Base-by-base conservation (phyloP, 2,797 vertebrate species). In the Myotis planiceps region DNA sequence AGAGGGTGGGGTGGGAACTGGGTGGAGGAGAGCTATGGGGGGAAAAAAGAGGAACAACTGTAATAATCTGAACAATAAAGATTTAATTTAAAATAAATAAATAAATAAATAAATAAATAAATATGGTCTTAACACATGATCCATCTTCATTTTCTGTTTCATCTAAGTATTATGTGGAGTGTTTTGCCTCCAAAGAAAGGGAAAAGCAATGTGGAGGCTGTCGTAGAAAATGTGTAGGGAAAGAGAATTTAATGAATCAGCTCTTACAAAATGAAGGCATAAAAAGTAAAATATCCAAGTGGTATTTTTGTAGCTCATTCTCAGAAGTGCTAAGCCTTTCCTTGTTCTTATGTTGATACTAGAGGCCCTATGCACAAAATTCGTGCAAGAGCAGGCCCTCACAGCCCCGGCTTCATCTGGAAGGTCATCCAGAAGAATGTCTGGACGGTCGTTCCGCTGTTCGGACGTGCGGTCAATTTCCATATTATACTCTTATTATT, bases 231-330 rank as follows among this genome's bases (percentile, higher is more conserved):
- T 34, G 3, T 1, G 16, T 23, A 65, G 19, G 13, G n/a, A 87
- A 90, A n/a, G 32, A 94, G n/a, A 94, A 78, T 58, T 71, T 83
- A 93, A 63, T 63, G 14, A 74, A 29, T 63, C 32, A 45, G 19
- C 39, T 66, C 10, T 87, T 75, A 69, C 3, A 83, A 94, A 82
- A 83, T 60, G 91, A 90, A 79, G 8, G 34, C 76, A 53, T 81
- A 51, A 78, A 66, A 95, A 88, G 68, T n/a, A 92, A 93, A 96
- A 86, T 71, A 76, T 4, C 65, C 51, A 88, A 71, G 19, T 45
- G 21, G 16, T 34, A 55, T 68, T 92, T 78, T 45, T 90, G 32
- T 34, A 92, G 47, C 34, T 76, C 42, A 68, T 68, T 88, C 16
- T 83, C 47, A 12, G 39, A 91, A 69, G 7, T 69, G 7, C 79